Evolutionary conservation across 2,113 vertebrate species (phyloP), one percentile per base, ranked within the genome.

Genomic region (Sinosuthora webbiana): DNA sequence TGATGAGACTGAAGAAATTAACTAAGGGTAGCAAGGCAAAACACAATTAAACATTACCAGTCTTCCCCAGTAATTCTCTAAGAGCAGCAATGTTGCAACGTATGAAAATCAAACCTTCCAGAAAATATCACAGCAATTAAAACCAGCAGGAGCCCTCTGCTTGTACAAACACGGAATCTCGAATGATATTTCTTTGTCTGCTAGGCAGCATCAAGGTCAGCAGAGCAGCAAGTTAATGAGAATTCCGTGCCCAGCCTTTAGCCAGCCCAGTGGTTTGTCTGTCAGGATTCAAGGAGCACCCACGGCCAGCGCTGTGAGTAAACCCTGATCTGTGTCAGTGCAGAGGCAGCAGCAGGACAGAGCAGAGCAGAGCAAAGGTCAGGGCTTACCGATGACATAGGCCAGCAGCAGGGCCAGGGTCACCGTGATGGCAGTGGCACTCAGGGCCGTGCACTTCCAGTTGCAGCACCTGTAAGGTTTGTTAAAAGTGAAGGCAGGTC

Each of bases 401-500:
- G 99, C 98, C 79, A 99, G 98, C 94, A 99, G 95, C 96, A 99
- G 95, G 9, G 99, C 99, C 94, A 99, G 97, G 31, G 99, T 99
- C 89, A 99, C 98, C 0, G 99, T 99, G 82, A 99, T 98, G 7
- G 99, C 99, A 5, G 99, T 99, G 20, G 99, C 99, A 2, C 99
- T 99, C 97, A 99, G 92, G 41, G 99, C 99, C 1, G 99, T 99
- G 47, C 99, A 99, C 97, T 99, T 99, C 99, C 99, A 99, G 97
- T 99, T 99, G 98, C 99, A 99, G 95, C 99, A 99, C 97, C 99
- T 98, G 90, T 99, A 99, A 45, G 99, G 99, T 98, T 99, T 99
- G 98, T 99, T 99, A 97, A 99, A 99, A 93, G 99, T 99, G 97
- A 99, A 99, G 97, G 99, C 98, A 74, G 99, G 99, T 94, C 99